A percentile compares a stretch with the other conserved stretches of the same genome.
phyloP scores from a whole-genome alignment of 2,888 invertebrate species.

The Megalurothrips usitatus region DNA sequence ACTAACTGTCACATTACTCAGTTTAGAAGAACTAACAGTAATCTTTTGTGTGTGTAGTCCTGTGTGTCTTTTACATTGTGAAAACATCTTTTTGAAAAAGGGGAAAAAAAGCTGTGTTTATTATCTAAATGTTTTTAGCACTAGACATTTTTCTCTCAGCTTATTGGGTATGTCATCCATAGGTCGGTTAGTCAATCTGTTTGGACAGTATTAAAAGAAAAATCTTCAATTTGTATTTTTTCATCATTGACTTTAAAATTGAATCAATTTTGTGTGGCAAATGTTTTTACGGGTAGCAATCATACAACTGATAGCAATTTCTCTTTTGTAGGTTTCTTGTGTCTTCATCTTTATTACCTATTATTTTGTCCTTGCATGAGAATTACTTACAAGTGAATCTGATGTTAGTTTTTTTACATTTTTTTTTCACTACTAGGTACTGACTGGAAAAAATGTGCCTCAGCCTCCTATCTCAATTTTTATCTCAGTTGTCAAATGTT shows the following conservation, averaged over 20 bases:
- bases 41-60: conserved; percentile 7
- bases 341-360: too few relatives aligned
- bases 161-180: background rate
- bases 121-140: background rate
- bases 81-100: background rate
- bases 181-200: background rate
- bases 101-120: background rate
- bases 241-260: background rate
- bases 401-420: background rate
- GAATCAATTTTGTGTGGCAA: background rate
- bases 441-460: background rate
- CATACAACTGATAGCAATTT: background rate
- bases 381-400: background rate
- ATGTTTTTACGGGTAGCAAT: conserved; percentile 8
- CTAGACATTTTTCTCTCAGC: background rate
- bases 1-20: background rate
- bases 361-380: too few relatives aligned
- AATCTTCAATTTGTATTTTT: background rate
- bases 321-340: too few relatives aligned
- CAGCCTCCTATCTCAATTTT: background rate
- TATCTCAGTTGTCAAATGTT: background rate
- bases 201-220: background rate
- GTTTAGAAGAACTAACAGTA: conserved; percentile 20
- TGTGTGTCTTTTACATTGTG: background rate
- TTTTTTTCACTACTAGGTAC: too few relatives aligned